Evolutionary conservation across 2,888 invertebrate species (phyloP).

Genomic region (Lypha dubia): DNA sequence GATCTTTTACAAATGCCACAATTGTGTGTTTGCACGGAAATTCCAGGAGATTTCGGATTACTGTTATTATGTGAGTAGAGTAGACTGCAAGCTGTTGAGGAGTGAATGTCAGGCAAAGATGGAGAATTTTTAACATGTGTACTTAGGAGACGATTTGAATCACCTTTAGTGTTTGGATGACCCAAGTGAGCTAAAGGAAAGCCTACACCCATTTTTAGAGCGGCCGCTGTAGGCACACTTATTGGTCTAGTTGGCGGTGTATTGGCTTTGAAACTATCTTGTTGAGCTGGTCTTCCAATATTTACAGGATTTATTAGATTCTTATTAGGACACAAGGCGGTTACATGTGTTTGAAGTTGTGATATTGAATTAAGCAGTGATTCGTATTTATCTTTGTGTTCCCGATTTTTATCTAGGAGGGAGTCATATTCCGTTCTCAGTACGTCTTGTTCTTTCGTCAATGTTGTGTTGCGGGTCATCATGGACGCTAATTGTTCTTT

Average conservation of each 20-base stretch:
- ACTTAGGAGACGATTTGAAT: constrained; percentile 86
- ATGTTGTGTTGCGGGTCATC: constrained; percentile 88
- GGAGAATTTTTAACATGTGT: constrained; percentile 83
- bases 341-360: constrained; percentile 85
- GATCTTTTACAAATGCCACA: constrained; percentile 94
- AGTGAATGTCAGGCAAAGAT: constrained; percentile 48
- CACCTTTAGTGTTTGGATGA: constrained; percentile 86
- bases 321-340: constrained; percentile 86
- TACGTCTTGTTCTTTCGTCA: constrained; percentile 90
- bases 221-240: constrained; percentile 91
- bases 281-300: constrained; percentile 82
- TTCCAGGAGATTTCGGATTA: constrained; percentile 66
- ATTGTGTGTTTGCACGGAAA: constrained; percentile 85
- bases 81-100: constrained; percentile 51
- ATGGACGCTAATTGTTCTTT: constrained; percentile 90
- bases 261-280: constrained; percentile 78
- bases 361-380: constrained; percentile 77
- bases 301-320: constrained; percentile 85
- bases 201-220: constrained; percentile 93
- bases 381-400: constrained; percentile 86
- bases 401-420: constrained; percentile 87
- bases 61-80: constrained; percentile 73
- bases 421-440: constrained; percentile 91
- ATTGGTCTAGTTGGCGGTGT: constrained; percentile 86
- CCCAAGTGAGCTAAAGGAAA: constrained; percentile 89